phyloP scores from a whole-genome alignment of 2,113 vertebrate genomes.

The Erinaceus europaeus region DNA sequence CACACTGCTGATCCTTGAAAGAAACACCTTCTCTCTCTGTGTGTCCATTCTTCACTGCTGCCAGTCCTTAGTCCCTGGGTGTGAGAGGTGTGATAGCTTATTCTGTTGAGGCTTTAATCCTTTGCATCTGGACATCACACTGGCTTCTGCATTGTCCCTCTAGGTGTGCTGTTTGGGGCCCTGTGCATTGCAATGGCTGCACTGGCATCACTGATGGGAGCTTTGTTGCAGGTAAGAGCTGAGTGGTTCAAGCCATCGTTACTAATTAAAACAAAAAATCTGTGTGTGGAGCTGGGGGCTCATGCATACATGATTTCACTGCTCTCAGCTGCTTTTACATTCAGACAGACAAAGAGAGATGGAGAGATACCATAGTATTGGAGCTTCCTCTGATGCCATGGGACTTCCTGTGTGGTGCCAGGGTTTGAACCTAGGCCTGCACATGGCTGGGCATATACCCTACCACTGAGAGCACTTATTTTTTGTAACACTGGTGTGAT shows the following conservation, averaged over 20 bases:
- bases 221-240: conserved; percentile 89
- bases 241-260: neutral
- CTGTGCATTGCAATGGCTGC: conserved; percentile 96
- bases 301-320: too few species aligned
- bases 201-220: conserved; percentile 90
- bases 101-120: neutral
- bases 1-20: neutral
- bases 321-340: too few species aligned
- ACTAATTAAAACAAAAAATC: too few species aligned
- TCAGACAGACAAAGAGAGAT: too few species aligned
- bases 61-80: neutral
- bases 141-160: conserved; percentile 2
- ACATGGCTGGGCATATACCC: too few species aligned
- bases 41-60: neutral
- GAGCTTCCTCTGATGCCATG: too few species aligned
- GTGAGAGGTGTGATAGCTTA: neutral
- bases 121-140: neutral
- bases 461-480: too few species aligned
- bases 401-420: too few species aligned
- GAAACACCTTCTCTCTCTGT: neutral
- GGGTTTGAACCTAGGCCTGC: too few species aligned
- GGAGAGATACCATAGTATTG: too few species aligned
- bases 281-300: too few species aligned
- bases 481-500: neutral
- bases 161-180: conserved; percentile 91